phyloP scores from a whole-genome alignment of 2,113 vertebrate genomes.

The Colistium nudipinnis region DNA sequence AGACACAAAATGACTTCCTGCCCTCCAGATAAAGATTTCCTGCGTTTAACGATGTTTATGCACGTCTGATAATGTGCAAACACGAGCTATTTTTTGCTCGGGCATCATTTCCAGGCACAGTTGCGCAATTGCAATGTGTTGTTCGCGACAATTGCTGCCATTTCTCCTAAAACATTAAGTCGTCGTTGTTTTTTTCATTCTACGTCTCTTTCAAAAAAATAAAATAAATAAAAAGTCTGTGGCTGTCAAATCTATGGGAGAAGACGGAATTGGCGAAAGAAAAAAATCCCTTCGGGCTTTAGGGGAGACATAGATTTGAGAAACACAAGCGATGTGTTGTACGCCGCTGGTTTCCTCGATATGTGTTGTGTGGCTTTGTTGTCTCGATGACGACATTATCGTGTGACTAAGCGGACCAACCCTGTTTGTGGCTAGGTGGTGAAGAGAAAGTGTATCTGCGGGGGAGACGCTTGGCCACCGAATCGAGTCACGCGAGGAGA shows the following conservation, averaged over 20 bases:
- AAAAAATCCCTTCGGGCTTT: neutral
- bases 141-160: neutral
- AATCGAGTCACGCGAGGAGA: constrained; percentile 36
- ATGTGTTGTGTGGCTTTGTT: neutral
- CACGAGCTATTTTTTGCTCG: constrained; percentile 9
- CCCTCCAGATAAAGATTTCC: constrained; percentile 63
- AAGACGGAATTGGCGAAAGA: neutral
- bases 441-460: constrained; percentile 32
- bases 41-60: constrained; percentile 65
- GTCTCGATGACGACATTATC: neutral
- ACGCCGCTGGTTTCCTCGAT: neutral
- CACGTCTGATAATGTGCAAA: constrained; percentile 2
- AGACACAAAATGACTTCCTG: constrained; percentile 70
- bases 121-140: neutral
- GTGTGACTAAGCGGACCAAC: constrained; percentile 7
- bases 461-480: constrained; percentile 32
- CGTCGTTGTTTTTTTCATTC: neutral
- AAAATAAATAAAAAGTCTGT: neutral
- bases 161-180: neutral
- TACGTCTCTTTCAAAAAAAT: neutral
- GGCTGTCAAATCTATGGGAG: too few species aligned
- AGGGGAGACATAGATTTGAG: neutral
- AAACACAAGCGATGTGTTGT: neutral
- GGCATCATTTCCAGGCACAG: constrained; percentile 14
- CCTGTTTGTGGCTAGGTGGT: neutral